Evolutionary conservation across 2,888 invertebrate genomes (phyloP).

Genomic region (Melikaiella ostensackeni): DNA sequence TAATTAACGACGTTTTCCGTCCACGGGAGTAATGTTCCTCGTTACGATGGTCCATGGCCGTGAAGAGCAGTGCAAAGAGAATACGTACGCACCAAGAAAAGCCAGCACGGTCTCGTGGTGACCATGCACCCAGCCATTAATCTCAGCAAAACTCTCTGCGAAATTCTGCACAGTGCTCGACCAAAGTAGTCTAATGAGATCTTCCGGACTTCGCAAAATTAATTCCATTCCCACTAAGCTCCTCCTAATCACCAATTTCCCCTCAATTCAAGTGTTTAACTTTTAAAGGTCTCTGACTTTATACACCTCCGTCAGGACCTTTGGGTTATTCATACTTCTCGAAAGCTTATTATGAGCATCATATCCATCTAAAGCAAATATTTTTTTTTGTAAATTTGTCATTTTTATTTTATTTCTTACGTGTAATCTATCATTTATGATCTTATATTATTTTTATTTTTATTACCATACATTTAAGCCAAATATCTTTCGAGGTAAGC

Average conservation of each 20-base stretch:
- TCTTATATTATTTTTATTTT: no score
- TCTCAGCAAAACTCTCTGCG: slow-evolving; percentile 22
- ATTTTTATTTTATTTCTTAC: no score
- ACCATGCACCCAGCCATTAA: slow-evolving; percentile 24
- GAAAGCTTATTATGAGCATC: no score
- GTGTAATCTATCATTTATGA: no score
- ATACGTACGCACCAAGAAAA: slow-evolving; percentile 31
- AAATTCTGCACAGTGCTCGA: background rate
- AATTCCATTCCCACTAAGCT: background rate
- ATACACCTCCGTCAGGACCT: background rate
- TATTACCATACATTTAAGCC: no score
- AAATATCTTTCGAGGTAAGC: no score
- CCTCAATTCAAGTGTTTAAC: background rate
- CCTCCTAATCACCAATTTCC: background rate
- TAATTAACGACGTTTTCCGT: slow-evolving; percentile 75
- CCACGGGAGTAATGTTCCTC: slow-evolving; percentile 73
- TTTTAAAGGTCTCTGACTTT: background rate
- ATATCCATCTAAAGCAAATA: no score
- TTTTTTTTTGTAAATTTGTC: no score
- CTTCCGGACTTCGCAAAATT: background rate
- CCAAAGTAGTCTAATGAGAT: slow-evolving; percentile 17
- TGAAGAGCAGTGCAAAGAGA: slow-evolving; percentile 20
- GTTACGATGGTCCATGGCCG: slow-evolving; percentile 62
- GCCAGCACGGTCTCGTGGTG: slow-evolving; percentile 30
- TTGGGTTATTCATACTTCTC: no score